Conservation (phyloP, 2,888 invertebrate genomes). For the Torymus aiolomorphi region DNA sequence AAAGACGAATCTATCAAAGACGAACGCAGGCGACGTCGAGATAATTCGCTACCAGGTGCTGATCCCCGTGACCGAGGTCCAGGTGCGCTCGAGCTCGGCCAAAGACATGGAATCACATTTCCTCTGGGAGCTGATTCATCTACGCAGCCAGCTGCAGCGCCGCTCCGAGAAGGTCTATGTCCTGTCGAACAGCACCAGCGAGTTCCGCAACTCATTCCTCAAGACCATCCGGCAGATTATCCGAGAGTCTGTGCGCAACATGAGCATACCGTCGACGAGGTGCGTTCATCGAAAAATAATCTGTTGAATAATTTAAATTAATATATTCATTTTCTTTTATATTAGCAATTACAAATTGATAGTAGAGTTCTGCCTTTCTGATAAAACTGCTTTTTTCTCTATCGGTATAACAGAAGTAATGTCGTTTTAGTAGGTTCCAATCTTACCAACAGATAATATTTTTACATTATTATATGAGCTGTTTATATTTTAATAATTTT, state of each 20-base stretch:
- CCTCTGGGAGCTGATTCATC: constrained; percentile 97
- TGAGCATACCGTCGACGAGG: constrained; percentile 92
- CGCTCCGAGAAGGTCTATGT: constrained; percentile 98
- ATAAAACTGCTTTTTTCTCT: too few relatives aligned
- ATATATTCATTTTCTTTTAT: too few relatives aligned
- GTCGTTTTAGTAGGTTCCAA: too few relatives aligned
- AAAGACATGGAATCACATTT: constrained; percentile 97
- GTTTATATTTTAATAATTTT: too few relatives aligned
- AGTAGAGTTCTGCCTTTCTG: too few relatives aligned
- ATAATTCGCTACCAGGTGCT: constrained; percentile 97
- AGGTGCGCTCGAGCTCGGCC: constrained; percentile 94
- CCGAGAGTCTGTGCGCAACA: constrained; percentile 96
- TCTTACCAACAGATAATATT: too few relatives aligned
- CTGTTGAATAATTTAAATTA: too few relatives aligned
- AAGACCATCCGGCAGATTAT: constrained; percentile 98
- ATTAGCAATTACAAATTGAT: too few relatives aligned
- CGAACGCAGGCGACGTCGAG: constrained; percentile 91
- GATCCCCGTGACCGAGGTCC: constrained; percentile 97
- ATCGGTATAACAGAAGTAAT: neutral
- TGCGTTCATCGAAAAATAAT: constrained; percentile 2
- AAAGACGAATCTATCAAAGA: constrained; percentile 85
- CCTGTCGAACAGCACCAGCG: constrained; percentile 95
- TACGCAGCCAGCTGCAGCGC: constrained; percentile 94
- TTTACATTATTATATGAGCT: too few relatives aligned
- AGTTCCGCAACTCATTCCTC: constrained; percentile 97